phyloP scores from a whole-genome alignment of 1,140 invertebrate genomes.

The Glossosoma conforme region DNA sequence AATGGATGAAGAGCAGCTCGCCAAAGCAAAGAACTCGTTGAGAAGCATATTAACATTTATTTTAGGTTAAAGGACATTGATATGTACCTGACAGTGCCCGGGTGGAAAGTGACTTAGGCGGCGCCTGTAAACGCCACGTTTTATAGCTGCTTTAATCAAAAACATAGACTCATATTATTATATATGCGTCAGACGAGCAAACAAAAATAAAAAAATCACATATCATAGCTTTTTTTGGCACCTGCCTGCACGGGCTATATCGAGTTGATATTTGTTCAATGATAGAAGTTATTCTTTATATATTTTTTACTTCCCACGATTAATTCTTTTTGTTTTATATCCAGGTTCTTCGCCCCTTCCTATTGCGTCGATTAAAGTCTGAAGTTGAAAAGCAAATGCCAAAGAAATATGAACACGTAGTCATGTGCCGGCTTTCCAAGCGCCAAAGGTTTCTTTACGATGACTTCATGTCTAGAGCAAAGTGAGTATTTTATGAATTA shows the following conservation, averaged over 20 bases:
- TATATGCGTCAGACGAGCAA: too few relatives aligned
- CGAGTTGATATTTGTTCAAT: neutral
- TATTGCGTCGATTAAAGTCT: slow-evolving; percentile 89
- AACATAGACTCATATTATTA: too few relatives aligned
- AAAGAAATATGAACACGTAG: slow-evolving; percentile 96
- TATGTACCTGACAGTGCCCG: too few relatives aligned
- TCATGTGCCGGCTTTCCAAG: slow-evolving; percentile 95
- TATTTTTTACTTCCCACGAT: neutral
- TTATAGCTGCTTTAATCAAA: too few relatives aligned
- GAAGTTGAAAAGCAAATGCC: slow-evolving; percentile 99
- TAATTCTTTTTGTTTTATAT: slow-evolving; percentile 28
- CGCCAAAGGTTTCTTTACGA: slow-evolving; percentile 97
- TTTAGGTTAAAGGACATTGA: too few relatives aligned
- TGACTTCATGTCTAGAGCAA: slow-evolving; percentile 97
- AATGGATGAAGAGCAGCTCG: too few relatives aligned
- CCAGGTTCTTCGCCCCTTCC: slow-evolving; percentile 93
- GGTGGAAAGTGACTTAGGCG: too few relatives aligned
- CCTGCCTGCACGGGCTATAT: too few relatives aligned
- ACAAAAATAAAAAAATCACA: neutral
- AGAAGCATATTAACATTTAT: too few relatives aligned
- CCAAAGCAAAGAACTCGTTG: too few relatives aligned
- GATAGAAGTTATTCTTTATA: too few relatives aligned
- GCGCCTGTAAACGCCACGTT: too few relatives aligned
- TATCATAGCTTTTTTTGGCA: neutral
- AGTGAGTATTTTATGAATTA: slow-evolving; percentile 60